A percentile compares a stretch with the other conserved stretches of the same genome.
Conservation (phyloP, 2,113 vertebrate species). For the Lagopus muta region DNA sequence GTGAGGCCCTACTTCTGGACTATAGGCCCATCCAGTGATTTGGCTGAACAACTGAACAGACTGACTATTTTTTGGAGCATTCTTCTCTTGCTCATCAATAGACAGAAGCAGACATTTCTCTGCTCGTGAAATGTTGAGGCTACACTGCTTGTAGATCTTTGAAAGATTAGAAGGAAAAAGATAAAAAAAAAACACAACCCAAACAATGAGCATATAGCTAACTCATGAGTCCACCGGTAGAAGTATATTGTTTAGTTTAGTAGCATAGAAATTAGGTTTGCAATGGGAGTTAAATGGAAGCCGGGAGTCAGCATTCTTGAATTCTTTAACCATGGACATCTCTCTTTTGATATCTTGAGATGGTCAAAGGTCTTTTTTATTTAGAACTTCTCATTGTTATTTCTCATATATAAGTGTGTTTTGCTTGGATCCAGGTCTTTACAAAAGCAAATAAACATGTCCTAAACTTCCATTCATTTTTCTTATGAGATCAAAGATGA, state of each 20-base stretch:
- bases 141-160: neutral
- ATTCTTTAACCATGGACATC: slow-evolving; percentile 22
- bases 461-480: slow-evolving; percentile 34
- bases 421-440: slow-evolving; percentile 48
- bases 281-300: slow-evolving; percentile 29
- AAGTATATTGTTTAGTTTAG: slow-evolving; percentile 27
- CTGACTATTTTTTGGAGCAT: neutral
- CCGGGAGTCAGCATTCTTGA: slow-evolving; percentile 8
- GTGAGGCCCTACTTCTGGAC: neutral
- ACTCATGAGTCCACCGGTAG: neutral
- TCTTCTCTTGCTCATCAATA: slow-evolving; percentile 12
- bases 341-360: neutral
- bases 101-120: slow-evolving; percentile 44
- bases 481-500: slow-evolving; percentile 47
- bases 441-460: slow-evolving; percentile 25
- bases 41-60: neutral
- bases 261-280: slow-evolving; percentile 7
- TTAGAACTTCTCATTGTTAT: slow-evolving; percentile 16
- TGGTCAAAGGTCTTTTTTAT: neutral
- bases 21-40: neutral
- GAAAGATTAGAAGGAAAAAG: neutral
- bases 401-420: slow-evolving; percentile 12
- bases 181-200: too few relatives aligned
- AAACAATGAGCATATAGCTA: neutral
- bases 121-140: neutral